Evolutionary conservation across 2,797 vertebrate genomes (phyloP).

Genomic region (Bradypodion pumilum): DNA sequence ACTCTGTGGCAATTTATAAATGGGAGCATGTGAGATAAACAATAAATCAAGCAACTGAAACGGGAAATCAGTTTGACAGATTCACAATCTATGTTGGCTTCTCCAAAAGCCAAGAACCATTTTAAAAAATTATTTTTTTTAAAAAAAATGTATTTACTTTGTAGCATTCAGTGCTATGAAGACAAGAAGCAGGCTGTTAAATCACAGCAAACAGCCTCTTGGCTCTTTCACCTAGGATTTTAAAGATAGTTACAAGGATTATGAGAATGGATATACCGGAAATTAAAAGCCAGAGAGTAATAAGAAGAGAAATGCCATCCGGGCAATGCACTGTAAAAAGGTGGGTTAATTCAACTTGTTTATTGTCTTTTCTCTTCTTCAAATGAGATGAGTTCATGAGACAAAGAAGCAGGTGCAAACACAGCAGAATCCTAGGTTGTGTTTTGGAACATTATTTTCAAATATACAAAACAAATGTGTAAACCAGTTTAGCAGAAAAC

Average conservation of each 20-base stretch:
- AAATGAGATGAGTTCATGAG: not conserved
- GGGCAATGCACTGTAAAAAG: not conserved
- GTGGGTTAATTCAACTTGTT: conserved; percentile 30
- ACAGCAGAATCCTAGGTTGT: not conserved
- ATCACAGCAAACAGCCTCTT: conserved; percentile 20
- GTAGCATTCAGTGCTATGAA: conserved; percentile 28
- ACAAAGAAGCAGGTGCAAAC: conserved; percentile 11
- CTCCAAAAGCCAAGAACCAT: conserved; percentile 33
- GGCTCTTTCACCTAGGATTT: conserved; percentile 12
- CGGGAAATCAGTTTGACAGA: not conserved
- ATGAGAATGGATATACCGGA: conserved; percentile 3
- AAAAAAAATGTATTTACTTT: conserved; percentile 17
- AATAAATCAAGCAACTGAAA: conserved; percentile 22
- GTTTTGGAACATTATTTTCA: conserved; percentile 18
- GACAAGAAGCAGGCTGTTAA: conserved; percentile 6
- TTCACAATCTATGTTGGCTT: not conserved
- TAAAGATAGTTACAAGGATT: conserved; percentile 11
- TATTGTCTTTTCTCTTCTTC: conserved; percentile 7
- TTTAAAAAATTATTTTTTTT: not conserved
- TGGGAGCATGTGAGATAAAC: conserved; percentile 26
- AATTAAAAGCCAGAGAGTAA: conserved; percentile 30
- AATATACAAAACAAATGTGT: conserved; percentile 16
- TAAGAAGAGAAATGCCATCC: not conserved
- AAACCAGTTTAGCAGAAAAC: not conserved
- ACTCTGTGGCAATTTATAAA: conserved; percentile 11